Evolutionary conservation across 2,888 invertebrate species (phyloP), one percentile per base, ranked within the genome.

Genomic region (Neoscelio sp.): DNA sequence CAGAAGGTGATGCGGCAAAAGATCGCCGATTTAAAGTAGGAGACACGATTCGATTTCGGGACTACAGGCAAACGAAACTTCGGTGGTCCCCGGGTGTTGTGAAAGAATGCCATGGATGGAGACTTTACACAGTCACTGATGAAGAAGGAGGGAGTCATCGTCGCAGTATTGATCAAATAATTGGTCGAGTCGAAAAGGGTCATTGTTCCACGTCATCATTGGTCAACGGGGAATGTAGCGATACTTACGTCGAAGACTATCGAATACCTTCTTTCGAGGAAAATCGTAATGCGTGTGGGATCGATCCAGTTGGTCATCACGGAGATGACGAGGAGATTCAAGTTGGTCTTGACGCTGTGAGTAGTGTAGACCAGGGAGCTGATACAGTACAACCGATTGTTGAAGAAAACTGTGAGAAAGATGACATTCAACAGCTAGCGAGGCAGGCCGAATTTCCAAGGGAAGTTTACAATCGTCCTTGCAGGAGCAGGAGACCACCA

Each of bases 91-190:
- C 5, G 1, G 60, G 44, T 1, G 28, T 33, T 2, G 12, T 60
- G 0, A 33, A 0, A 26, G 18, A 33, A 2, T 12, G 23, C 10
- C 8, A 20, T 6, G 46, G 46, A 18, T 33, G 20, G 6, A 60
- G 46, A 20, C 8, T 46, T 4, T 44, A 46, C n/a, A 17, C 26
- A 7, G 12, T 60, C 0, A 8, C 0, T 15, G 44, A 46, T 33
- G 33, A 46, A 33, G 33, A 60, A 6, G 12, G 42, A 13, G 4
- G 2, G 1, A 5, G 5, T 0, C 60, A 60, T 7, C 1, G 15
- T 18, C 28, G 60, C 12, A 60, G 60, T 33, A 23, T 60, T 4
- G 60, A 60, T 13, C 60, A 60, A 46, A 20, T 60, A 2, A 46
- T 60, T 60, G 10, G 10, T 17, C 33, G 33, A 33, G 12, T n/a